Evolutionary conservation across 2,888 invertebrate species (phyloP), one percentile per base, ranked within the genome.

Genomic region (Drosophila nr. perissopoda): DNA sequence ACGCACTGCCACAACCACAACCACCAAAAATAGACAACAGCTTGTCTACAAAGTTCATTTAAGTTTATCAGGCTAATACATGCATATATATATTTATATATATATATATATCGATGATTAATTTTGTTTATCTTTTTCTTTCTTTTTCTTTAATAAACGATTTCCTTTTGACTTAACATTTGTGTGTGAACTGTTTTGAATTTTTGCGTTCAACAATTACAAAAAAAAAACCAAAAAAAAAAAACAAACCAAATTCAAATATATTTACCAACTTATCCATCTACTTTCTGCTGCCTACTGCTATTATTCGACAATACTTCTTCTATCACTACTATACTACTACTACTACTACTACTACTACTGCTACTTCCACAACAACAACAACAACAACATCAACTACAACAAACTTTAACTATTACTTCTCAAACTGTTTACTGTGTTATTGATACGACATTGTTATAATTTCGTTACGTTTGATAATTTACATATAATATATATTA

Each of bases 181-280:
- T 94, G 93, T 94, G 93, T 94, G 80, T 87, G 69, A 87, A 76
- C 71, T 77, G 61, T 74, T 77, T 66, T 76, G 42, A 71, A 73
- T 87, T 69, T 78, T 76, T 66, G 13, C 73, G 81, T 82, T 73
- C 66, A 72, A 78, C 57, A 59, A 66, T 61, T 60, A 42, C 54
- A 48, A 67, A 33, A 65, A 60, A 11, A 54, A 49, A 25, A 36
- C 1, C 21, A 29, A 52, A 49, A 65, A 1, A 48, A 53, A 58
- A 42, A 11, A 48, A 54, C 54, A 48, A 53, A 53, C 16, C 21
- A 53, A 53, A 33, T 16, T 33, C 11, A 57, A 56, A 70, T 59
- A 48, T 73, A 68, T 69, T 73, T 67, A 72, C 31, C 62, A 77
- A 86, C 71, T 83, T 73, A 82, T 84, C 71, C 68, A 71, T 64